phyloP scores from a whole-genome alignment of 2,797 vertebrate species.

The Aselliscus stoliczkanus region DNA sequence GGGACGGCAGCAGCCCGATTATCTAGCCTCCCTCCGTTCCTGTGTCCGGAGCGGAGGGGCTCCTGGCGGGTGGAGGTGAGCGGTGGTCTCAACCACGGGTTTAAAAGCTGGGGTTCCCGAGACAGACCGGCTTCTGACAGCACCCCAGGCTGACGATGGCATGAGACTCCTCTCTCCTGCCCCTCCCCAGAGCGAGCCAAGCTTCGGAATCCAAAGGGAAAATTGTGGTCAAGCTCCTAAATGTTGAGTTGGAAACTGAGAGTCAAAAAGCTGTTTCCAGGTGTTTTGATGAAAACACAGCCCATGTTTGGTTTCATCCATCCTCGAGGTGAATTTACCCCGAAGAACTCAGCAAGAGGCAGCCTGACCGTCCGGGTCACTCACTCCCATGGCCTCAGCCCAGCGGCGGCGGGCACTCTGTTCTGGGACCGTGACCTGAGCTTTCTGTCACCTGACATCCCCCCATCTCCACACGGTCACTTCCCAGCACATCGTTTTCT shows the following conservation, averaged over 20 bases:
- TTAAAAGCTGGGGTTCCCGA: not conserved
- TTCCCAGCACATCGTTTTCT: not conserved
- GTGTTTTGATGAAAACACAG: not conserved
- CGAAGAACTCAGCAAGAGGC: accelerated
- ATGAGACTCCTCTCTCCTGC: accelerated
- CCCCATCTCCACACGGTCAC: too few species aligned
- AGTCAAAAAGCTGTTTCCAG: not conserved
- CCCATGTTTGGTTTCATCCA: not conserved
- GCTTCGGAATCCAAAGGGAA: not conserved
- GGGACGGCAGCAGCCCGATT: accelerated
- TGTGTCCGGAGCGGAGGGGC: accelerated
- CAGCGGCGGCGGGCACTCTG: accelerated
- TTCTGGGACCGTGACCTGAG: not conserved
- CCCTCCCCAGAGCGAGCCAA: accelerated
- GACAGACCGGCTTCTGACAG: accelerated
- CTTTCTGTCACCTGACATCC: too few species aligned
- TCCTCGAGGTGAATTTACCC: too few species aligned
- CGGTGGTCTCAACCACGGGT: accelerated
- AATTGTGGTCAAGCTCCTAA: too few species aligned
- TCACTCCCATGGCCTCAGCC: not conserved
- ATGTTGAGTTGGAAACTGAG: not conserved
- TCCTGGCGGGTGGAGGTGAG: not conserved
- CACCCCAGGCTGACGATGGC: accelerated
- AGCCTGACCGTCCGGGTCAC: accelerated
- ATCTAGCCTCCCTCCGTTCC: not conserved